Evolutionary conservation across 2,797 vertebrate species (phyloP), one percentile per base, ranked within the genome.

Genomic region (Craterocephalus amniculus): DNA sequence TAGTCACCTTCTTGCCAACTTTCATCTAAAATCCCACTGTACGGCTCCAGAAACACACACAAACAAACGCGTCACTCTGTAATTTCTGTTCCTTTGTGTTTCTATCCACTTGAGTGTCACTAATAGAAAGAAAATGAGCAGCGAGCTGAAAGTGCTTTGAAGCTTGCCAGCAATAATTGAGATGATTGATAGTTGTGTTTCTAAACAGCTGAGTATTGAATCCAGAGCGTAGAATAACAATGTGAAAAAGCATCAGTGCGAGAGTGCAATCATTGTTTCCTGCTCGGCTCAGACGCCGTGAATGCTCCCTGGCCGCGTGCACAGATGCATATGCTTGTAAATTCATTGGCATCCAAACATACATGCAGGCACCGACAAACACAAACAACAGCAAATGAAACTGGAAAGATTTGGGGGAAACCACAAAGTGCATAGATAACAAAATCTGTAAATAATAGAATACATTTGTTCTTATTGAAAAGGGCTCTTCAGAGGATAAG

Each of bases 101-200:
- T 70, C 80, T 77, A 55, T 65, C 80, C 85, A 80, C 83, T 82
- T 78, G 78, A 81, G 74, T 83, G 81, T 88, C 78, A 76, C 84
- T 90, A 90, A 87, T 83, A 87, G 81, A 88, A 79, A 79, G 83
- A 88, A 89, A 90, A 87, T 83, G 79, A 89, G 80, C 80, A 67
- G 70, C 67, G 43, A 79, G 79, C 73, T 54, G 27, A 61, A 74
- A 55, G 63, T 14, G 14, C 86, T 84, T 85, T 85, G 82, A 88
- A 76, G 78, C 89, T 84, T 81, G 71, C 68, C 76, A 65, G 82
- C 67, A 83, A 84, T 86, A 89, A 89, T 86, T 85, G 84, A 82
- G 67, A 85, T 86, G 86, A 92, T 86, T 91, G 87, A 88, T 91
- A 76, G 74, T 31, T 78, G 59, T 67, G 27, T 76, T 83, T 78